Conservation (phyloP, 2,797 vertebrate genomes). For the Cossypha niveicapilla region DNA sequence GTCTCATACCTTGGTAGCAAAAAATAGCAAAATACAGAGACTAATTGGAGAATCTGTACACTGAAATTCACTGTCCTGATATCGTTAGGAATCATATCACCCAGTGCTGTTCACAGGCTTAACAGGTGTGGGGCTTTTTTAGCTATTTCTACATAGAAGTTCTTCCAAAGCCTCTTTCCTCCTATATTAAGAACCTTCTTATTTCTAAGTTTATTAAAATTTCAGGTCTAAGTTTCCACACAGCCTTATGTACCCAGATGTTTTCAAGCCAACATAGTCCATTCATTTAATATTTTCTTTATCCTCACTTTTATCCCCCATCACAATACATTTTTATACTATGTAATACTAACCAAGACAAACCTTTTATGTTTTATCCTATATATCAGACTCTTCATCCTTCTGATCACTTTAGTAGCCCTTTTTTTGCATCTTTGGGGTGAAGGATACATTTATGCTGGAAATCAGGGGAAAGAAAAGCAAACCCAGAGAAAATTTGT, state of each 20-base stretch:
- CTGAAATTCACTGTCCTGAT: background rate
- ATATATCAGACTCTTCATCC: background rate
- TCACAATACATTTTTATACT: background rate
- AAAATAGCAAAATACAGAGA: background rate
- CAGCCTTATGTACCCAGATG: background rate
- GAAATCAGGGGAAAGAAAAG: background rate
- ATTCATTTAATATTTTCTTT: background rate
- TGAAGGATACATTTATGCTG: background rate
- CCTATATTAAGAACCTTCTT: background rate
- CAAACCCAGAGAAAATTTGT: background rate
- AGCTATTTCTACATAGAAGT: background rate
- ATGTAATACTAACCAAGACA: background rate
- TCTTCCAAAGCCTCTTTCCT: background rate
- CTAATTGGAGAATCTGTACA: background rate
- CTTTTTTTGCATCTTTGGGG: background rate
- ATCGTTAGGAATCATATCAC: fast-evolving
- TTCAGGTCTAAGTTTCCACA: background rate
- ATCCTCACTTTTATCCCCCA: background rate
- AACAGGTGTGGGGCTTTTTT: background rate
- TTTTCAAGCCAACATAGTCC: background rate
- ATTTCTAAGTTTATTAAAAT: background rate
- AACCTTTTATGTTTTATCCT: background rate
- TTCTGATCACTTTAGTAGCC: background rate
- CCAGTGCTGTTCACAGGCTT: background rate
- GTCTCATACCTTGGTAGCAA: background rate